Evolutionary conservation across 2,113 vertebrate genomes (phyloP), one percentile per base, ranked within the genome.

Genomic region (Anarrhichthys ocellatus): DNA sequence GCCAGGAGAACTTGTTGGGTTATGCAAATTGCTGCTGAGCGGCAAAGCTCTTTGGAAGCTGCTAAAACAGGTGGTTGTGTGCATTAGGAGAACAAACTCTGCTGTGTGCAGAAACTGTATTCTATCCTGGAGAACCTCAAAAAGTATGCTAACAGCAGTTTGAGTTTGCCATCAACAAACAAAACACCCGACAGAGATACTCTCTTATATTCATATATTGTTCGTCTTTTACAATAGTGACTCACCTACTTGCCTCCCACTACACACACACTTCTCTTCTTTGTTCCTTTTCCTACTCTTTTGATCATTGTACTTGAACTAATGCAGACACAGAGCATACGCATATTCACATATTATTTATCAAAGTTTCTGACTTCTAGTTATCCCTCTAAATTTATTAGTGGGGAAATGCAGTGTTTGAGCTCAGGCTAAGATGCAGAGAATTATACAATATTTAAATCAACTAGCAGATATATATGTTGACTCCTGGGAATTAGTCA

Each of bases 1-100:
- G 80, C 74, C 74, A 86, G 62, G 22, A 73, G 77, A 73, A 85
- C 83, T 71, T 72, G 73, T 80, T 83, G 76, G 83, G 68, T 81
- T 81, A 79, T 88, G 78, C 78, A 86, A 90, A 84, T 81, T 27
- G 13, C 0, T 27, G n/a, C 69, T 68, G 46, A 84, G 59, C 20
- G 1, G 61, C 22, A 56, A 32, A 81, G 67, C 80, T 72, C 56
- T 78, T 87, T 77, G 65, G 56, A 78, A 83, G 44, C 44, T 22
- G 40, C 84, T 65, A 59, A 71, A 72, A 63, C 74, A 78, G 78
- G 81, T 76, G 65, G 48, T 78, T 73, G 66, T 83, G 73, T 52
- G 64, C 59, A 62, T 81, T 78, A 69, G 63, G 9, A 79, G 75
- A 78, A 70, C 85, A 86, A 71, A 48, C 20, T 66, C 54, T 64